A percentile compares a stretch with the other conserved stretches of the same genome.
These are phyloP conservation scores for Spheniscus humboldti DNA, from an alignment of 2,797 vertebrate genomes.

Conservation along the genomic window DNA sequence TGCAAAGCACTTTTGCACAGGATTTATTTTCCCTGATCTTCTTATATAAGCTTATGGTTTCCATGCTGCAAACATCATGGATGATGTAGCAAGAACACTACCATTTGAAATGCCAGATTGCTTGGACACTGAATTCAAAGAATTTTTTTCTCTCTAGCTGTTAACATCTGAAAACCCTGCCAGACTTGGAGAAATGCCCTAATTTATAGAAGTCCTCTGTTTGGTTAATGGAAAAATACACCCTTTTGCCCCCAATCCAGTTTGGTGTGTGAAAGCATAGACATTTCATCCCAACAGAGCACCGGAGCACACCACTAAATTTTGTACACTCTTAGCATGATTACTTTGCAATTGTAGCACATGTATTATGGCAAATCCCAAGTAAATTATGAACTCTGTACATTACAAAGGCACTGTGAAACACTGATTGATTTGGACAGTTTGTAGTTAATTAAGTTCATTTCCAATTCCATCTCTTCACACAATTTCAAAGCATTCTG, in stretches of 20 bases:
- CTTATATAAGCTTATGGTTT: neutral
- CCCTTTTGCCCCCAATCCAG: slow-evolving; percentile 17
- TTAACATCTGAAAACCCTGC: slow-evolving; percentile 15
- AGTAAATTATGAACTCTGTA: slow-evolving; percentile 73
- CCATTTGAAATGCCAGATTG: neutral
- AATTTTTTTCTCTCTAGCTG: neutral
- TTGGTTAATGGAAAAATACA: slow-evolving; percentile 53
- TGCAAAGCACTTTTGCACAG: neutral
- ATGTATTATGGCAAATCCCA: slow-evolving; percentile 56
- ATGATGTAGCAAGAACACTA: neutral
- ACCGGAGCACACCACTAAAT: slow-evolving; percentile 28
- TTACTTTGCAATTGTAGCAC: slow-evolving; percentile 66
- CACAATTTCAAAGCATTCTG: slow-evolving; percentile 74
- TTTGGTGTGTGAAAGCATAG: neutral
- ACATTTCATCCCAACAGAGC: slow-evolving; percentile 15
- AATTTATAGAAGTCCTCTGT: slow-evolving; percentile 33
- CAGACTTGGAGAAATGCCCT: slow-evolving; percentile 10
- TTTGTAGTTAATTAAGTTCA: slow-evolving; percentile 81
- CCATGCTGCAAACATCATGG: neutral
- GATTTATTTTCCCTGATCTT: neutral
- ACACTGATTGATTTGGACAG: slow-evolving; percentile 78
- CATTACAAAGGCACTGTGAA: slow-evolving; percentile 65
- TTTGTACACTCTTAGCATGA: slow-evolving; percentile 57
- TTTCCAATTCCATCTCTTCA: slow-evolving; percentile 77
- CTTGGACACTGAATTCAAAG: neutral